Base-by-base conservation (phyloP, 2,797 vertebrate species). In the Enteromius anoplus region DNA sequence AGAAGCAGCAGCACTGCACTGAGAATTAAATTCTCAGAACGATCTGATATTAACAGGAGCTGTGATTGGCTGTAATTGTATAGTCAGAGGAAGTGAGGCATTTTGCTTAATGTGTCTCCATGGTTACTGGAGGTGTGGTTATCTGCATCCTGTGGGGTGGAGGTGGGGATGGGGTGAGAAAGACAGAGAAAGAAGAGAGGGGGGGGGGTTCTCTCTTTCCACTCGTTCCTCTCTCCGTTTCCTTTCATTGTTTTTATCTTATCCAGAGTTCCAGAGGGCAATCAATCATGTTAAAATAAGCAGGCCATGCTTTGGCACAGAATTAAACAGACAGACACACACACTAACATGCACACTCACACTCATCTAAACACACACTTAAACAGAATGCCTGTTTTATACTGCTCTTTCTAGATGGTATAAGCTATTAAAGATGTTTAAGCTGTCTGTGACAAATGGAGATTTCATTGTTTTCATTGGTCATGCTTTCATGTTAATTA, bases 171-270 rank as follows among this genome's bases (percentile, higher is more conserved):
- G 60, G 42, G 69, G 37, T 17, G 37, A 64, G 32, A 42, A 21
- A 68, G 49, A 14, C 3, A n/a, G 64, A 42, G 34, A 71, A 17
- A 47, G 40, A 78, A 75, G 64, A 64, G 47, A 17, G 4, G 34
- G 37, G 49, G 7, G 47, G 10, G 71, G 70, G 42, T 19, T 64
- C 26, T 69, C 64, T 80, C 78, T 83, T 81, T 85, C 81, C 85
- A 81, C 58, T 82, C 8, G 73, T 76, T 66, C 72, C 73, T 71
- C 55, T 34, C 34, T 49, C 49, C 23, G 78, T 82, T 89, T 88
- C 87, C 87, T 85, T 65, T 32, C 65, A 87, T 89, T 89, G 87
- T 88, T 76, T 84, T 83, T 84, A 58, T 88, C 75, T 84, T 86
- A 87, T 75, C 80, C 84, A 82, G 80, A 84, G 78, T 82, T 87